Percentiles rank a stretch among this genome's conserved stretches.
Conservation (phyloP, 2,888 invertebrate species). For the Thecocarcelia acutangulata region DNA sequence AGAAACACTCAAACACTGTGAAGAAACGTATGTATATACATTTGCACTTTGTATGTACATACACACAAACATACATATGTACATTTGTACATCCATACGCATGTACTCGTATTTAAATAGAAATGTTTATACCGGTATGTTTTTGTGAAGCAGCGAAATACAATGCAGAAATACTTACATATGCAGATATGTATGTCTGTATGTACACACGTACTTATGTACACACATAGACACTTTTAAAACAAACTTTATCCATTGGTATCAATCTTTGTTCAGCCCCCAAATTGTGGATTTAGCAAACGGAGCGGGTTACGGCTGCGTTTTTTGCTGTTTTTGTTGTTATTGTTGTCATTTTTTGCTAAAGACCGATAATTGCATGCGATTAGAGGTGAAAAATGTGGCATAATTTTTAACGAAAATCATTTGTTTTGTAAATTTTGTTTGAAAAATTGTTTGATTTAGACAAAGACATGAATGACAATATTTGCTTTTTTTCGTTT, state of each 20-base stretch:
- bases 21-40: not conserved
- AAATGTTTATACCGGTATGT: too few relatives aligned
- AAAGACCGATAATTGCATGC: slow-evolving; percentile 53
- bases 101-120: not conserved
- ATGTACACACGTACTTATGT: slow-evolving; percentile 2
- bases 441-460: slow-evolving; percentile 33
- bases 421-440: slow-evolving; percentile 53
- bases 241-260: slow-evolving; percentile 18
- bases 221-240: not conserved
- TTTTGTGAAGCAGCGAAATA: not conserved
- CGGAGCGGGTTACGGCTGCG: not conserved
- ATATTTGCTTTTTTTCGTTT: not conserved
- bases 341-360: slow-evolving; percentile 31
- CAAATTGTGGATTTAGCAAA: slow-evolving; percentile 24
- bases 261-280: slow-evolving; percentile 26
- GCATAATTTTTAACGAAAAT: slow-evolving; percentile 52
- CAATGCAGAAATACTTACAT: slow-evolving; percentile 7
- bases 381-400: slow-evolving; percentile 64
- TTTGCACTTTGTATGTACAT: not conserved
- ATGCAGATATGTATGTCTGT: slow-evolving; percentile 2
- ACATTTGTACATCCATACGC: not conserved
- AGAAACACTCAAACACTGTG: not conserved
- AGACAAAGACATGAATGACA: slow-evolving; percentile 43
- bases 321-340: not conserved
- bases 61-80: not conserved